phyloP scores from a whole-genome alignment of 2,113 vertebrate genomes.

The Genyomyrus donnyi region DNA sequence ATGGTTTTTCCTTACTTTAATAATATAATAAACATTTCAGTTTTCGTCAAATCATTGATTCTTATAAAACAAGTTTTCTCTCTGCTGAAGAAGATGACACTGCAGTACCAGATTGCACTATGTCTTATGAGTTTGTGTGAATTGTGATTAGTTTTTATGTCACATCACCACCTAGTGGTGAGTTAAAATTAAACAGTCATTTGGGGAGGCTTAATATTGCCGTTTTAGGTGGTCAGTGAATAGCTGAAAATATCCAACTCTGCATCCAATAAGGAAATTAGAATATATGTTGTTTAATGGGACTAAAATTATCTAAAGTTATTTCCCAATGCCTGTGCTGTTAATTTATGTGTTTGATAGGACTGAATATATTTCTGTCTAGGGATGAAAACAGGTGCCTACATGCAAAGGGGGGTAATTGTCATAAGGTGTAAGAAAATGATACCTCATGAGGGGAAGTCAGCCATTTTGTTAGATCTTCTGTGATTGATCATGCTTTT shows the following conservation, averaged over 20 bases:
- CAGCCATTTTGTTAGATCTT: neutral
- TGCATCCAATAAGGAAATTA: neutral
- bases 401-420: neutral
- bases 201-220: neutral
- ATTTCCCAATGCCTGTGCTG: neutral
- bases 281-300: neutral
- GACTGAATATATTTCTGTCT: neutral
- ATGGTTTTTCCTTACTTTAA: neutral
- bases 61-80: neutral
- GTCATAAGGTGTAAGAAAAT: neutral
- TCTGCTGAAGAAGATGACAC: neutral
- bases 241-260: neutral
- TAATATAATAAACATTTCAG: neutral
- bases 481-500: neutral
- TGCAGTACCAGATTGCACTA: neutral
- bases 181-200: neutral
- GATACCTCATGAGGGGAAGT: neutral
- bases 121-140: neutral
- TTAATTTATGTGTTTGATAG: neutral
- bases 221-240: neutral
- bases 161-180: neutral
- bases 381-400: neutral
- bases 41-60: neutral
- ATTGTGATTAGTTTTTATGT: neutral
- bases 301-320: neutral